A percentile compares a stretch with the other conserved stretches of the same genome.
Conservation (phyloP, 2,888 invertebrate species). For the Prionchulus punctatus region DNA sequence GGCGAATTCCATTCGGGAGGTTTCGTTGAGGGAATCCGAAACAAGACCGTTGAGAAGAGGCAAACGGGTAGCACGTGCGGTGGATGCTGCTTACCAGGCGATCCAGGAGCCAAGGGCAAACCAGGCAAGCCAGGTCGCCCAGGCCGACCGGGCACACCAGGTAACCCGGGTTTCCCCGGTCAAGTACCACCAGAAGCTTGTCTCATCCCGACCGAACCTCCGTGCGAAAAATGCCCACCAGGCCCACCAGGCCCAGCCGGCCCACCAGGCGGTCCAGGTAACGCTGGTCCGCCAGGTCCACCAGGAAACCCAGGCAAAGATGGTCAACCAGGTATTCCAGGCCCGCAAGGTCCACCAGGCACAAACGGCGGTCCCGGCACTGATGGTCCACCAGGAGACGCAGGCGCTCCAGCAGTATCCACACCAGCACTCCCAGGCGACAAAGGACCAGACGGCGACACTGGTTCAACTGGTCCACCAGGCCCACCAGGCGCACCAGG, state of each 20-base stretch:
- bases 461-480: slow-evolving; percentile 8
- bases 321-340: slow-evolving; percentile 13
- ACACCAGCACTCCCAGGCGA: background rate
- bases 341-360: slow-evolving; percentile 11
- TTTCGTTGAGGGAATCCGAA: background rate
- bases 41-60: background rate
- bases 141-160: slow-evolving; percentile 10
- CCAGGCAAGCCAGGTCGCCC: slow-evolving; percentile 22
- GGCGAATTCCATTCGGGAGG: background rate
- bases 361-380: slow-evolving; percentile 8
- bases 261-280: slow-evolving; percentile 9
- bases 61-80: background rate
- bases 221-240: slow-evolving; percentile 9
- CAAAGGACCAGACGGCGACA: slow-evolving; percentile 9
- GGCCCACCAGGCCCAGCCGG: slow-evolving; percentile 13
- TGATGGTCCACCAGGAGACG: slow-evolving; percentile 10
- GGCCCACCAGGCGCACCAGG: slow-evolving; percentile 6
- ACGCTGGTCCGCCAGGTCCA: slow-evolving; percentile 5
- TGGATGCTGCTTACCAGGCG: slow-evolving; percentile 28
- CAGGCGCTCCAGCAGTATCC: background rate
- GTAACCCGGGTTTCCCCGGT: slow-evolving; percentile 9
- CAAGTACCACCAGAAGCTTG: background rate
- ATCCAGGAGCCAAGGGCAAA: slow-evolving; percentile 23
- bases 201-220: background rate
- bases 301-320: slow-evolving; percentile 10